Evolutionary conservation across 2,113 vertebrate genomes (phyloP), one percentile per base, ranked within the genome.

Genomic region (Pseudorectes ferrugineus): DNA sequence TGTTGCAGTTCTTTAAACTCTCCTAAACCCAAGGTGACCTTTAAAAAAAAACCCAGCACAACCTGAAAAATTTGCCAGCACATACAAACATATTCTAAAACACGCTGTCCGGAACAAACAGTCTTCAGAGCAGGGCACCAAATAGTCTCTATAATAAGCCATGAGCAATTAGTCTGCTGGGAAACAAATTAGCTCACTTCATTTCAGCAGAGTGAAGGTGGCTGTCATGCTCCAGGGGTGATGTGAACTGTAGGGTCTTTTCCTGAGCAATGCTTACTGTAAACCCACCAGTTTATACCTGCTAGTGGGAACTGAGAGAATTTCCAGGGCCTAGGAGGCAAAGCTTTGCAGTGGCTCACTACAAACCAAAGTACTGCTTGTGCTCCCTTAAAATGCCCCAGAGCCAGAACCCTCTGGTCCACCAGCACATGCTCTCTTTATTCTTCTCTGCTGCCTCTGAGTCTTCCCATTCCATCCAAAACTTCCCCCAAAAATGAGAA

Each of bases 21-120:
- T 49, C 78, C 66, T 93, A 91, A 97, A 95, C 75, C 76, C 73
- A 96, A 91, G 84, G 91, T 92, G 95, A 97, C 95, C 95, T 96
- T 96, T 71, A 54, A 87, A 86, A 95, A 94, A 31, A 40, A 18
- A 14, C 5, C 0, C 24, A 73, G 35, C 46, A 46, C 62, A 72
- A n/a, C 20, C 42, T 22, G 16, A 96, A 97, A 95, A 97, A 94
- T 76, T 95, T 96, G 82, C 89, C 95, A 97, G 96, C 87, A 96
- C 76, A 96, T 88, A 96, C 89, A 96, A 97, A 95, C 87, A 93
- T 85, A 96, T 94, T 95, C 88, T 95, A 94, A 97, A 95, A 96
- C 91, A 95, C 1, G 20, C 87, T 93, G 96, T 93, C 80, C 29
- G 5, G 97, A 97, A 97, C 97, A 96, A 97, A 94, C 85, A 96